Percentiles rank a stretch among this genome's conserved stretches.
Evolutionary conservation across 2,797 vertebrate species (phyloP).

Genomic region (Sparus aurata): DNA sequence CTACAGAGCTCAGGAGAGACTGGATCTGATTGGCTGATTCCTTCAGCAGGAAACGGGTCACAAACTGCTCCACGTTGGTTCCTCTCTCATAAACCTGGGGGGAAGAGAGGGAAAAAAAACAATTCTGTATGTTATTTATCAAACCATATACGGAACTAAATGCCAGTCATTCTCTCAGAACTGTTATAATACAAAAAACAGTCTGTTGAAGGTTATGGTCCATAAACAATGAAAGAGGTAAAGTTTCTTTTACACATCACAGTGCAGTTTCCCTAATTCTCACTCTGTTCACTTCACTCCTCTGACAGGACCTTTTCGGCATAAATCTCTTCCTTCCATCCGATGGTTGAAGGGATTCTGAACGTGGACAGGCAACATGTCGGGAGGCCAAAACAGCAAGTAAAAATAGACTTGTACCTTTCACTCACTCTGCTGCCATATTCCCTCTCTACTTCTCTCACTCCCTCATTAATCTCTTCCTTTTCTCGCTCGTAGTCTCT

Average conservation of each 20-base stretch:
- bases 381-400: slow-evolving; percentile 19
- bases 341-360: slow-evolving; percentile 33
- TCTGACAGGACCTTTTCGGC: slow-evolving; percentile 6
- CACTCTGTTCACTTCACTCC: background rate
- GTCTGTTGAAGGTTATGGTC: background rate
- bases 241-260: slow-evolving; percentile 31
- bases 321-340: slow-evolving; percentile 18
- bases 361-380: slow-evolving; percentile 19
- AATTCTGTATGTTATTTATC: background rate
- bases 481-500: background rate
- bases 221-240: background rate
- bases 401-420: slow-evolving; percentile 27
- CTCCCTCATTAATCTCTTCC: background rate
- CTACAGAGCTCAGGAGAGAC: slow-evolving; percentile 95
- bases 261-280: background rate
- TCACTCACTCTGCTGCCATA: slow-evolving; percentile 3
- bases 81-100: slow-evolving; percentile 94
- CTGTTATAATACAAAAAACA: background rate
- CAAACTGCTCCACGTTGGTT: slow-evolving; percentile 96
- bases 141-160: background rate
- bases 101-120: background rate
- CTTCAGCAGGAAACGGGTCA: slow-evolving; percentile 97
- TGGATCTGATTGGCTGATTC: slow-evolving; percentile 97
- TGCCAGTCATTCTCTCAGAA: background rate
- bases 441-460: background rate